Evolutionary conservation across 1,140 invertebrate species (phyloP).

Genomic region (Meteorus sp.): DNA sequence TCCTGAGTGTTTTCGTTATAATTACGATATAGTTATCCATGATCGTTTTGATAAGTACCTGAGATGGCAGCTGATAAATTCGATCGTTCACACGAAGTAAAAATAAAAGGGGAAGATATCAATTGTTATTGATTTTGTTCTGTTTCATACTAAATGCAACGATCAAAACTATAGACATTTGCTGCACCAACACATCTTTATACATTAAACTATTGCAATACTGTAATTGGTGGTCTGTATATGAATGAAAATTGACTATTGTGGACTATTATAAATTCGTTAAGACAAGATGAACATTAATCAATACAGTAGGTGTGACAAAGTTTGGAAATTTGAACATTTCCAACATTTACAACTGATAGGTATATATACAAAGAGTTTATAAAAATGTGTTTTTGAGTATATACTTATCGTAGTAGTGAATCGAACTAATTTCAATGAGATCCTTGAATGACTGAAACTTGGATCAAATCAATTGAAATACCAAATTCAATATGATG

Average conservation of each 20-base stretch:
- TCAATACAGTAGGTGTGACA: not conserved
- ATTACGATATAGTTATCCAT: conserved; percentile 28
- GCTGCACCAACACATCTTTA: conserved; percentile 39
- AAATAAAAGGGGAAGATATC: not conserved
- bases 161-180: not conserved
- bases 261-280: conserved; percentile 48
- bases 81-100: not conserved
- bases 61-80: conserved; percentile 31
- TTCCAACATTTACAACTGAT: too few relatives aligned
- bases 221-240: conserved; percentile 51
- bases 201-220: conserved; percentile 56
- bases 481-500: too few relatives aligned
- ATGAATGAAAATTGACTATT: conserved; percentile 52
- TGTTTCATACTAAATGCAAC: not conserved
- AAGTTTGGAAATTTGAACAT: not conserved
- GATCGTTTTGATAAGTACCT: conserved; percentile 39
- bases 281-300: conserved; percentile 13
- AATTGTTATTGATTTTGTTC: not conserved
- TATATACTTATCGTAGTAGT: too few relatives aligned
- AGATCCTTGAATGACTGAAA: too few relatives aligned
- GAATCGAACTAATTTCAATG: too few relatives aligned
- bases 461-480: too few relatives aligned
- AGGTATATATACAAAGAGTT: too few relatives aligned
- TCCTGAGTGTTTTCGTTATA: conserved; percentile 57
- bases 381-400: too few relatives aligned